These are phyloP conservation scores for Machimus rusticus DNA, from an alignment of 2,888 invertebrate genomes.

Conservation along the genomic window DNA sequence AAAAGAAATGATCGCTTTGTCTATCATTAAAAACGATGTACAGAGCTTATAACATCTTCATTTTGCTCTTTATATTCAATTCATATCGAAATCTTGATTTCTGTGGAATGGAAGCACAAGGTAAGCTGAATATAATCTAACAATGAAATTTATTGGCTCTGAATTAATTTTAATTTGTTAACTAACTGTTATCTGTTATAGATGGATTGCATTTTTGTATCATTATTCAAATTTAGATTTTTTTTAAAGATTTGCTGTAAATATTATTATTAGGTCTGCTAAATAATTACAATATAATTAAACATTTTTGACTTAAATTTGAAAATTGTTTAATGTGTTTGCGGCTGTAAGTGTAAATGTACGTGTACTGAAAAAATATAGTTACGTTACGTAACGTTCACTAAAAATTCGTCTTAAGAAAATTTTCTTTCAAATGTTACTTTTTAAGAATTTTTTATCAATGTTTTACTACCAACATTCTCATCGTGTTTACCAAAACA, in stretches of 20 bases:
- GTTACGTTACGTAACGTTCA: too few relatives aligned
- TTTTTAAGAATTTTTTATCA: too few relatives aligned
- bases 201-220: neutral
- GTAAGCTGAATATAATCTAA: neutral
- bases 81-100: neutral
- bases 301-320: neutral
- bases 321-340: neutral
- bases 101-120: neutral
- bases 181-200: neutral
- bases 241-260: neutral
- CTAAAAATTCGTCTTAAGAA: neutral
- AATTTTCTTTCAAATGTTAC: neutral
- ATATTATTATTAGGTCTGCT: neutral
- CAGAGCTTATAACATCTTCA: neutral
- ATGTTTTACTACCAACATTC: too few relatives aligned
- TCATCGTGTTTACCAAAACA: too few relatives aligned
- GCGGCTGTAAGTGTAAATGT: neutral
- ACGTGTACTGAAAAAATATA: neutral
- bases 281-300: neutral
- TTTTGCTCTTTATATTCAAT: neutral
- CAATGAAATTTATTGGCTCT: neutral
- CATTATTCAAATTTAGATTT: neutral
- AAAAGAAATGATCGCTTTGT: constrained; percentile 27
- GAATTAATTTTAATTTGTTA: neutral
- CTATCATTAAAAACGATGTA: neutral